Conservation (phyloP, 1,140 invertebrate genomes). For the Belonocnema kinseyi region DNA sequence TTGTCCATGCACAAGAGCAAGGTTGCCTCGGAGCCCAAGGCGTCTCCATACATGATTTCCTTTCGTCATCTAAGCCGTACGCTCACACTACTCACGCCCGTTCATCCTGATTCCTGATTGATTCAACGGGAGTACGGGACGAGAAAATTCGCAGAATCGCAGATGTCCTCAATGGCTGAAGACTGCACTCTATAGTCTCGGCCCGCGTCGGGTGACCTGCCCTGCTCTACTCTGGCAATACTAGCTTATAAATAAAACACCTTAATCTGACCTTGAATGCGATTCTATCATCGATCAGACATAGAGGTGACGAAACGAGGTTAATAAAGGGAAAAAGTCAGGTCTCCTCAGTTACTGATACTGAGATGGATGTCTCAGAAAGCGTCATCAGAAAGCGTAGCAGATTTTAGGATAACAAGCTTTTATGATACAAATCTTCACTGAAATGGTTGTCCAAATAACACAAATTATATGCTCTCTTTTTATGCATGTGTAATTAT, state of each 20-base stretch:
- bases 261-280: slow-evolving; percentile 24
- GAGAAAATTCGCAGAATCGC: slow-evolving; percentile 55
- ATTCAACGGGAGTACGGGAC: slow-evolving; percentile 40
- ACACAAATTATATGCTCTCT: too few species aligned
- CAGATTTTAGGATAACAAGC: slow-evolving; percentile 1
- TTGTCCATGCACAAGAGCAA: slow-evolving; percentile 54
- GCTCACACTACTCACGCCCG: slow-evolving; percentile 22
- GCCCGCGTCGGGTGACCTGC: slow-evolving; percentile 48
- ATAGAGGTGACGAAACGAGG: slow-evolving; percentile 27
- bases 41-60: slow-evolving; percentile 45
- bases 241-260: slow-evolving; percentile 2
- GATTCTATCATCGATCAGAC: slow-evolving; percentile 15
- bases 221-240: slow-evolving; percentile 48
- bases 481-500: too few species aligned
- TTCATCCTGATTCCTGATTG: slow-evolving; percentile 35
- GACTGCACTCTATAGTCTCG: background rate
- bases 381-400: background rate
- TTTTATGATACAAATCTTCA: background rate
- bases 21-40: slow-evolving; percentile 39
- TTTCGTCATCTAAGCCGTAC: slow-evolving; percentile 38
- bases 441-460: too few species aligned
- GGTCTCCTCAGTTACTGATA: background rate
- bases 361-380: background rate
- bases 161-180: slow-evolving; percentile 48
- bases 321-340: slow-evolving; percentile 10